Evolutionary conservation across 2,797 vertebrate genomes (phyloP), one percentile per base, ranked within the genome.

Genomic region (Pantherophis alleghaniensis): DNA sequence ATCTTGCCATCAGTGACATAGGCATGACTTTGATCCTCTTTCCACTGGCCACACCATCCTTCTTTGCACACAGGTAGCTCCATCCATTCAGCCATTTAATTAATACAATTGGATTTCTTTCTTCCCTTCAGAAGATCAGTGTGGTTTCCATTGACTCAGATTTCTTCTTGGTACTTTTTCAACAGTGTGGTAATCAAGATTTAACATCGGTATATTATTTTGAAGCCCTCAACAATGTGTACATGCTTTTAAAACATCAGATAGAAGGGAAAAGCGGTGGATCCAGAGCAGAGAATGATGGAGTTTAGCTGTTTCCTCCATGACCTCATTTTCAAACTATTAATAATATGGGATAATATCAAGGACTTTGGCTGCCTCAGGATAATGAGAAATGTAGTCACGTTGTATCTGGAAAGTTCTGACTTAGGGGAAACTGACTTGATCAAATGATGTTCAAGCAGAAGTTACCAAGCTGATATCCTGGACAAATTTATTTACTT

Each of bases 1-100:
- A 98, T 96, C 97, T 99, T 91, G 98, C 98, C 87, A 95, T 99
- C 97, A 99, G 98, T 51, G 98, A 99, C 97, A 98, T 99, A 92
- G 98, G 98, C 90, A 99, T 98, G 98, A 98, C 98, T 0, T 96
- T 98, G 90, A 98, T 97, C 0, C 98, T 99, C 66, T 98, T 98
- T 94, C 98, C 98, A 91, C 47, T 98, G 96, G 98, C 98, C 42
- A 98, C 98, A 83, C 97, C 98, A 0, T 99, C 98, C 59, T 96
- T 98, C 47, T 98, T 99, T 93, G 97, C 98, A 90, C 98, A 98
- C 97, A 98, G 98, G 98, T 98, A 97, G 91, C 86, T 91, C 63
- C 57, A 55, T 7, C 47, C 37, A 24, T 42, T 63, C 47, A 32
- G 26, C 53, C 26, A 42, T 55, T 13, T 7, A 74, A 59, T 88